phyloP scores from a whole-genome alignment of 2,888 invertebrate species.

The Perdita meconis region DNA sequence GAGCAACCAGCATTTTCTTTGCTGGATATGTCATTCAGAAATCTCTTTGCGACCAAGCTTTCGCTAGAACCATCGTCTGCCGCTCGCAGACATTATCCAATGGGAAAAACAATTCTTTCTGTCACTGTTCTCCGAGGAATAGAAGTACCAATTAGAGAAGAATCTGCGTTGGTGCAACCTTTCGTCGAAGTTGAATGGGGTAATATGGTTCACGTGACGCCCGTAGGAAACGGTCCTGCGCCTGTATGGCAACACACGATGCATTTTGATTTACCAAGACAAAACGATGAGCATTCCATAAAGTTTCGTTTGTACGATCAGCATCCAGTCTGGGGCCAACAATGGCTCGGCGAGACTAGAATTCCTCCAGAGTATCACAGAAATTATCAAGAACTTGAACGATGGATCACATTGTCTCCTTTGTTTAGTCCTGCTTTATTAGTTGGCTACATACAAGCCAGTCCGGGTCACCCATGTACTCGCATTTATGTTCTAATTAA shows the following conservation, averaged over 20 bases:
- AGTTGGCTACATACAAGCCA: slow-evolving; percentile 81
- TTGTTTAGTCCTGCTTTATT: slow-evolving; percentile 77
- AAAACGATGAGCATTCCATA: slow-evolving; percentile 73
- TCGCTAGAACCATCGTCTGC: slow-evolving; percentile 73
- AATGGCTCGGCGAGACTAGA: slow-evolving; percentile 81
- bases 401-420: slow-evolving; percentile 80
- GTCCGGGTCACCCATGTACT: slow-evolving; percentile 79
- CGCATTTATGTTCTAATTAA: slow-evolving; percentile 81
- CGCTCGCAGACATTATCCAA: slow-evolving; percentile 64
- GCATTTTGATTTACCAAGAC: slow-evolving; percentile 77
- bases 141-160: slow-evolving; percentile 82
- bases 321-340: slow-evolving; percentile 82
- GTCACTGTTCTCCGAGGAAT: slow-evolving; percentile 80
- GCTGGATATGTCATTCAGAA: slow-evolving; percentile 74
- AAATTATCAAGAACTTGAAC: slow-evolving; percentile 80
- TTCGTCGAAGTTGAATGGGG: slow-evolving; percentile 81
- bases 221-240: slow-evolving; percentile 79
- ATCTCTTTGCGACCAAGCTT: slow-evolving; percentile 74
- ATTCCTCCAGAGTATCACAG: slow-evolving; percentile 79
- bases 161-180: slow-evolving; percentile 81
- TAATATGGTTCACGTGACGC: slow-evolving; percentile 71
- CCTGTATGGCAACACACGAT: slow-evolving; percentile 82
- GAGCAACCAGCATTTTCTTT: slow-evolving; percentile 78
- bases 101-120: slow-evolving; percentile 76
- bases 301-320: slow-evolving; percentile 81